Evolutionary conservation across 1,140 invertebrate species (phyloP), one percentile per base, ranked within the genome.

Genomic region (Drosophila insularis): DNA sequence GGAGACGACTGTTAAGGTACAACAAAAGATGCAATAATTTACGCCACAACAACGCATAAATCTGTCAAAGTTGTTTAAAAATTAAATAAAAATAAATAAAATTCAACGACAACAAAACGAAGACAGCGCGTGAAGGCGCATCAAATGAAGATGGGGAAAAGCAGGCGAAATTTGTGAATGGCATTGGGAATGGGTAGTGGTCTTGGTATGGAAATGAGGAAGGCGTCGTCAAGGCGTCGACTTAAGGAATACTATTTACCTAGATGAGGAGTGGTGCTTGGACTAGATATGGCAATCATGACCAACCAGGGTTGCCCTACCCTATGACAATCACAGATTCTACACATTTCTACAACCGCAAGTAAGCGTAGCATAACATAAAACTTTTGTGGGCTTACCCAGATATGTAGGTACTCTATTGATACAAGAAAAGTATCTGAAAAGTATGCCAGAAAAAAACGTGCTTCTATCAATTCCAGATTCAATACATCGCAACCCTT

Each of bases 71-170:
- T 81, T 81, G 80, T 63, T 81, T 78, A 81, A 81, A 81, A 81
- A 81, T 81, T 78, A 81, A 81, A 81, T 81, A 81, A 81, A 81
- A 74, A 81, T 81, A 81, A 81, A 81, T 81, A 81, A 81, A 81
- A 81, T 67, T 66, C 74, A 74, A 50, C 50, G 71, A 46, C 43
- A 46, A 46, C 43, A 46, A 46, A 46, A 81, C 61, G 72, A 80
- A 74, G 69, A 64, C 66, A 46, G 2, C 43, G 78, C 78, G 73
- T 80, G 75, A 66, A 76, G 61, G 63, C 78, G 77, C 77, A 76
- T 66, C 78, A 71, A 75, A 68, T 53, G 73, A 19, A 35, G 31
- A 14, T 17, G 32, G 19, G 4, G 32, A 21, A 27, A 31, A 40
- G 46, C 32, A 14, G 37, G 19, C 14, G 53, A 75, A 80, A 80